Conservation (phyloP, 2,113 vertebrate genomes). For the Mustelus asterias region DNA sequence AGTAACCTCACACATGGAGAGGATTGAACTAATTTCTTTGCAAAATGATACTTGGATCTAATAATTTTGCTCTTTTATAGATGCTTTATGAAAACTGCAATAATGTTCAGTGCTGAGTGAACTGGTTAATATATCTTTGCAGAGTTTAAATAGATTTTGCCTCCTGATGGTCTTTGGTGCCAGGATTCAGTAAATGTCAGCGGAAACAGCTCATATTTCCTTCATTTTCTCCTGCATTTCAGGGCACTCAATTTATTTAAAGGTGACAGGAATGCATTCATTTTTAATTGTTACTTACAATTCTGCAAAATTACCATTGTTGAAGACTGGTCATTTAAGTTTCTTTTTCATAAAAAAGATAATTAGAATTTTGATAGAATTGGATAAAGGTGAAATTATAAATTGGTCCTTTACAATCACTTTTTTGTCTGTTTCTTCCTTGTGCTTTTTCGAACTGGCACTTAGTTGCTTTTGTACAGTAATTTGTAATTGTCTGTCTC, state of each 20-base stretch:
- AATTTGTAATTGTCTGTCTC: background rate
- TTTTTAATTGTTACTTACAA: background rate
- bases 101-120: background rate
- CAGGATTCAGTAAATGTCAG: background rate
- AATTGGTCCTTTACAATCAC: background rate
- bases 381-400: background rate
- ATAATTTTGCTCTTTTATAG: background rate
- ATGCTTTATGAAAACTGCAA: background rate
- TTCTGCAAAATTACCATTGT: background rate
- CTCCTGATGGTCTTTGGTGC: background rate
- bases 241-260: background rate
- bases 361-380: background rate
- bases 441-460: background rate
- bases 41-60: background rate
- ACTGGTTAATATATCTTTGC: background rate
- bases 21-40: background rate
- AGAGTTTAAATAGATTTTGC: background rate
- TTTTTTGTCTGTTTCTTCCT: background rate
- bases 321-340: background rate
- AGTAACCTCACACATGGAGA: background rate
- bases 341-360: background rate
- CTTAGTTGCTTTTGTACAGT: background rate
- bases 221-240: background rate
- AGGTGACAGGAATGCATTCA: background rate
- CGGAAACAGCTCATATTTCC: background rate